A percentile compares a stretch with the other conserved stretches of the same genome.
Evolutionary conservation across 2,113 vertebrate genomes (phyloP).

Genomic region (Calidris pygmaea): DNA sequence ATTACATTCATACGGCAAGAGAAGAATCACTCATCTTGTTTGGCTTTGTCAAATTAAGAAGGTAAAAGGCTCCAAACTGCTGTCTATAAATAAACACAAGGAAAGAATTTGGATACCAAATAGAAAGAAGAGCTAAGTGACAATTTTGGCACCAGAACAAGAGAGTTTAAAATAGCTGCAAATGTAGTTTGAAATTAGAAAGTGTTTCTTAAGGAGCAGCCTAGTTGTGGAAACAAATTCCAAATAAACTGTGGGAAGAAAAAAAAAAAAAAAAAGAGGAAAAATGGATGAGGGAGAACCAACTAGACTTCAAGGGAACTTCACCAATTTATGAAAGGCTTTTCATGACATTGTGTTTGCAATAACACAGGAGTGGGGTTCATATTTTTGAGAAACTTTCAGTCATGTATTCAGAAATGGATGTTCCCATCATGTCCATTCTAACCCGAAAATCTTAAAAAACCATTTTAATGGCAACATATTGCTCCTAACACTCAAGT

Average conservation of each 20-base stretch:
- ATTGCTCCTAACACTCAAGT: background rate
- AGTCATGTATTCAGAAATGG: background rate
- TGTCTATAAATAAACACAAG: background rate
- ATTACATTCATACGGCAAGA: background rate
- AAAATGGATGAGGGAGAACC: background rate
- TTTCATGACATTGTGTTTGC: background rate
- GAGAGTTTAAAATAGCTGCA: background rate
- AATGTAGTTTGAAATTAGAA: background rate
- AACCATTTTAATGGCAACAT: background rate
- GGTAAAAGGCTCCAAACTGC: background rate
- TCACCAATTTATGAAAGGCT: background rate
- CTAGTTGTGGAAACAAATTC: background rate
- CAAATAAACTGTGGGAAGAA: background rate
- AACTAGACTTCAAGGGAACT: background rate
- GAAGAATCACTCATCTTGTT: background rate
- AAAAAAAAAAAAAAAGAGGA: background rate
- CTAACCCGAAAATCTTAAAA: background rate
- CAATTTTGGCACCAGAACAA: background rate
- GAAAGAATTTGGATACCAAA: background rate
- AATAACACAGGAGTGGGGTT: background rate
- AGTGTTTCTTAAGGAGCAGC: background rate
- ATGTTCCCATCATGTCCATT: background rate
- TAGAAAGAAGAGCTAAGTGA: background rate
- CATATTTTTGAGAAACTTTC: background rate
- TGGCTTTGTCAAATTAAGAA: background rate